Conservation (phyloP, 2,113 vertebrate genomes). For the Tichodroma muraria region DNA sequence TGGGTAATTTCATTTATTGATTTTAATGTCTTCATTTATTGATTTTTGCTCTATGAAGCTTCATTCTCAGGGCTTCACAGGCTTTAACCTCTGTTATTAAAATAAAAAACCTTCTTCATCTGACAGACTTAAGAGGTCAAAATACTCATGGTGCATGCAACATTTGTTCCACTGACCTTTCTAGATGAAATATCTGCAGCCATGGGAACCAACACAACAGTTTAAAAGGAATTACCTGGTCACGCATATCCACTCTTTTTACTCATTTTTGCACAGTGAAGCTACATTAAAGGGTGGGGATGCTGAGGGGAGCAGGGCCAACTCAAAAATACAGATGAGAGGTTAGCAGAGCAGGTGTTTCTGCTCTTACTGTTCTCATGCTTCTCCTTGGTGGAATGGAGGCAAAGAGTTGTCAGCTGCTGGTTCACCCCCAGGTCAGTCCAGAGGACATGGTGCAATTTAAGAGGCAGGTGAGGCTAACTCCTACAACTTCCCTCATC, state of each 20-base stretch:
- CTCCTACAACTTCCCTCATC: neutral
- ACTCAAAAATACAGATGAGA: neutral
- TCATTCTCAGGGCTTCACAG: neutral
- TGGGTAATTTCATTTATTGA: neutral
- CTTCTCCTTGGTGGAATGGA: neutral
- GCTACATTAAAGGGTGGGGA: neutral
- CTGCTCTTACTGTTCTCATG: neutral
- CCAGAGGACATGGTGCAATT: neutral
- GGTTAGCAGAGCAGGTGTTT: neutral
- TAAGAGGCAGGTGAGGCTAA: neutral
- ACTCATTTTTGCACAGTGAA: neutral
- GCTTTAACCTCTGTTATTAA: neutral
- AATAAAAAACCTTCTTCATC: neutral
- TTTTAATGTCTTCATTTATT: neutral
- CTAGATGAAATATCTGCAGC: neutral
- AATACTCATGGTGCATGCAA: neutral
- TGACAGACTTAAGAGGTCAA: neutral
- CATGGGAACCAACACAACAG: neutral
- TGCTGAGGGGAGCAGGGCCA: neutral
- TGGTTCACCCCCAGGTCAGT: neutral
- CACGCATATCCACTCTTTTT: neutral
- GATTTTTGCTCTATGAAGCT: neutral
- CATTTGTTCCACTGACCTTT: slow-evolving; percentile 38
- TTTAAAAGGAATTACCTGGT: neutral
- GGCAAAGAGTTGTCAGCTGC: neutral